Conservation (phyloP, 2,113 vertebrate genomes). For the Atlantisia rogersi region DNA sequence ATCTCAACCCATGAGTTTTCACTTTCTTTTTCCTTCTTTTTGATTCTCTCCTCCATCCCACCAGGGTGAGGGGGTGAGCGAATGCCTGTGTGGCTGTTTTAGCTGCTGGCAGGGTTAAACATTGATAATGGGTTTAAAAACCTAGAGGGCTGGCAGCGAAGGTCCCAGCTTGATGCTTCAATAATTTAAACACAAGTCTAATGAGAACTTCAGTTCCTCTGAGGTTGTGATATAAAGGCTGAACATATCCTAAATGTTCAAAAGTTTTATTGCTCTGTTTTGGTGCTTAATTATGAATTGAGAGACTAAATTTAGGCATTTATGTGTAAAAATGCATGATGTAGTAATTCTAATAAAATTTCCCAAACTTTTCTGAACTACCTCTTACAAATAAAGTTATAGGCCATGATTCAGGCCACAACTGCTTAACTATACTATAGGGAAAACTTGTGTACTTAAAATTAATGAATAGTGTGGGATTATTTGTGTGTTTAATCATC, state of each 20-base stretch:
- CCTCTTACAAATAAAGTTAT: not conserved
- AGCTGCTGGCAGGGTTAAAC: too few relatives aligned
- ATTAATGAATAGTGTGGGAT: not conserved
- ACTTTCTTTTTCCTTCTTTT: too few relatives aligned
- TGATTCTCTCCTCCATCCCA: too few relatives aligned
- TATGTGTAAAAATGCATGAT: not conserved
- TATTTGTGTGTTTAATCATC: not conserved
- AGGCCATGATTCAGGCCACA: not conserved
- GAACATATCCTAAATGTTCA: not conserved
- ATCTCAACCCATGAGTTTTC: too few relatives aligned
- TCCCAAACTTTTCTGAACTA: not conserved
- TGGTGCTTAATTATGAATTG: not conserved
- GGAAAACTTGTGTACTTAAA: not conserved
- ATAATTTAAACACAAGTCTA: not conserved
- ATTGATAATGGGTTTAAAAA: not conserved
- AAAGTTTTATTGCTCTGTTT: not conserved
- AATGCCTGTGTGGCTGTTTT: too few relatives aligned
- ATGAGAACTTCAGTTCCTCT: not conserved
- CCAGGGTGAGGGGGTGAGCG: too few relatives aligned
- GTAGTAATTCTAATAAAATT: not conserved
- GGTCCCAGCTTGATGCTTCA: not conserved
- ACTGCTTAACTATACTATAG: not conserved
- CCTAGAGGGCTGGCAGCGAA: not conserved
- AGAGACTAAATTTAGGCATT: not conserved
- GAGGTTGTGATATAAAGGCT: not conserved